Evolutionary conservation across 2,113 vertebrate species (phyloP).

Genomic region (Pseudopipra pipra): DNA sequence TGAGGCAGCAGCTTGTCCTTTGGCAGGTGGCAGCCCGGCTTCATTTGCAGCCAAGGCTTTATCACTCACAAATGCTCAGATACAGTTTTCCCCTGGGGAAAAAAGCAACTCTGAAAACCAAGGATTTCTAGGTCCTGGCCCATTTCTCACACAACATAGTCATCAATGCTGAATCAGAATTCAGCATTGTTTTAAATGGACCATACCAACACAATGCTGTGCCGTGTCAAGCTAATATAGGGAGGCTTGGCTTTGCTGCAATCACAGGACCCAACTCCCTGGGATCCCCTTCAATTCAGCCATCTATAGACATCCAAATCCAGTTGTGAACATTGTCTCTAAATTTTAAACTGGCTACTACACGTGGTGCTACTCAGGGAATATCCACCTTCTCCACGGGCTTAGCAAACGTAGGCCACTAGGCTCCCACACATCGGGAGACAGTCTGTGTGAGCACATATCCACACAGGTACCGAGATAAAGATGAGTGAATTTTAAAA

Average conservation of each 20-base stretch:
- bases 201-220: fast-evolving
- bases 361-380: background rate
- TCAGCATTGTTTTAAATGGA: background rate
- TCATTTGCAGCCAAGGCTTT: slow-evolving; percentile 11
- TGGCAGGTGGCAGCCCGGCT: background rate
- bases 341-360: background rate
- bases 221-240: fast-evolving
- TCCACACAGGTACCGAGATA: background rate
- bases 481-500: background rate
- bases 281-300: background rate
- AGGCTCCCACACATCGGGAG: background rate
- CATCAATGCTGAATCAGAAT: background rate
- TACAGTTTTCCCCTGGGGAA: background rate
- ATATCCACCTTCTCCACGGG: fast-evolving
- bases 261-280: background rate
- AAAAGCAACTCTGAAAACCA: background rate
- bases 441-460: fast-evolving
- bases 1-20: background rate
- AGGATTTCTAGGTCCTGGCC: background rate
- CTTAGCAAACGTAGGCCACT: background rate
- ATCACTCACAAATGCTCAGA: background rate
- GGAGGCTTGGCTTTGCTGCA: background rate
- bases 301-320: background rate
- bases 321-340: background rate
- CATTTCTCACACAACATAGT: background rate